phyloP scores from a whole-genome alignment of 1,140 invertebrate species.

The Venustaconcha ellipsiformis region DNA sequence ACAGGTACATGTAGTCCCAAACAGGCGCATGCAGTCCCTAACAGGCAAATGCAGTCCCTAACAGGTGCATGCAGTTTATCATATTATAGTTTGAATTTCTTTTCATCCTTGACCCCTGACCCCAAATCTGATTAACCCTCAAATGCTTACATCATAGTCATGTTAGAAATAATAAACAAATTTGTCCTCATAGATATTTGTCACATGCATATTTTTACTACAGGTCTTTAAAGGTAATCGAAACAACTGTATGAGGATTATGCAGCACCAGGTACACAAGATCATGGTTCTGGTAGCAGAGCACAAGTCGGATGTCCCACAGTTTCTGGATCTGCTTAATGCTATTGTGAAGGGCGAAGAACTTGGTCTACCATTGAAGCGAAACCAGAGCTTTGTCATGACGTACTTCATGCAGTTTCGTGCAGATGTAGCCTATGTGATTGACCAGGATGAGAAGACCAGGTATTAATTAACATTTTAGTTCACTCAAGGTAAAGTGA shows the following conservation, averaged over 20 bases:
- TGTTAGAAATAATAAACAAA: no score
- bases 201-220: conserved; percentile 4
- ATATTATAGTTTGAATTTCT: no score
- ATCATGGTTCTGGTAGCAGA: conserved; percentile 60
- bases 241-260: conserved; percentile 61
- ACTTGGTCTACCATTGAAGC: conserved; percentile 63
- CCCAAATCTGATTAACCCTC: no score
- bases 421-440: conserved; percentile 53
- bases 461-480: conserved; percentile 39
- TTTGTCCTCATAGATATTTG: no score
- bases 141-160: no score
- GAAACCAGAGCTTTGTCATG: conserved; percentile 68
- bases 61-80: no score
- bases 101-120: no score
- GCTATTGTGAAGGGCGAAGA: conserved; percentile 65
- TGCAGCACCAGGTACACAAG: conserved; percentile 58
- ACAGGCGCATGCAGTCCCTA: no score
- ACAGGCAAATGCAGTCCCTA: no score
- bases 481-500: neutral
- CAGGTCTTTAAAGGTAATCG: conserved; percentile 66
- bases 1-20: no score
- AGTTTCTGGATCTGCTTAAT: conserved; percentile 65
- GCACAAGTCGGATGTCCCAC: conserved; percentile 52
- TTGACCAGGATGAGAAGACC: conserved; percentile 50
- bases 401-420: conserved; percentile 67